phyloP scores from a whole-genome alignment of 1,140 invertebrate genomes.

The Drosophila equinoxialis region DNA sequence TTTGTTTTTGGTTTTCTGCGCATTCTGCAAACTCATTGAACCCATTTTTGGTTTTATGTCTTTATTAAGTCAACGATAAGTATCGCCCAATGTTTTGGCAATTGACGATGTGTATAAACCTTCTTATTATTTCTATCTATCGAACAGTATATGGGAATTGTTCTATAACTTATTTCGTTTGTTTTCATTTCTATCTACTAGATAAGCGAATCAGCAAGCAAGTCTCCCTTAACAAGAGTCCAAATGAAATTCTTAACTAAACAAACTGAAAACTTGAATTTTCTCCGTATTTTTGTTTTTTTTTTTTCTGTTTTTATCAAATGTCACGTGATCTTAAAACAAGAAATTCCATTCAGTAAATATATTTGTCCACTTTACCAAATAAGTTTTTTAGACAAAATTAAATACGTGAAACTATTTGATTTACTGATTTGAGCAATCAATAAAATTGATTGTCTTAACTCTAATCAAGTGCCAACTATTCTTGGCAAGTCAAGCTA shows the following conservation, averaged over 20 bases:
- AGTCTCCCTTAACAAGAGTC: constrained; percentile 1
- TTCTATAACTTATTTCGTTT: constrained; percentile 13
- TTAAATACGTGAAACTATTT: not conserved
- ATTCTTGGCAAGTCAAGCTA: not conserved
- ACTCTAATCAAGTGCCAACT: not conserved
- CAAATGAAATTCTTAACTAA: constrained; percentile 41
- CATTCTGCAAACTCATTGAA: constrained; percentile 60
- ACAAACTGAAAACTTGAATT: constrained; percentile 41
- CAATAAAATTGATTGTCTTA: not conserved
- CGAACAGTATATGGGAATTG: constrained; percentile 33
- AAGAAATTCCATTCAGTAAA: not conserved
- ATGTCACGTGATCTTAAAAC: constrained; percentile 35
- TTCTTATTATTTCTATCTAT: not conserved
- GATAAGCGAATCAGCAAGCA: constrained; percentile 50
- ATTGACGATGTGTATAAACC: constrained; percentile 7
- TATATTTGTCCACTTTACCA: not conserved
- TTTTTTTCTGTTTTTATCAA: constrained; percentile 18
- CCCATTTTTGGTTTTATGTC: constrained; percentile 62
- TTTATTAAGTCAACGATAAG: constrained; percentile 69
- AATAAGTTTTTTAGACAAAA: not conserved
- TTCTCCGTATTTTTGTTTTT: too few species aligned
- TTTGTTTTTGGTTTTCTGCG: constrained; percentile 38
- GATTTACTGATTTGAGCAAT: not conserved
- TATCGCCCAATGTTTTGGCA: constrained; percentile 41
- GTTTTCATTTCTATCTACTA: not conserved